Conservation (phyloP, 2,797 vertebrate species). For the Rhynchonycteris naso region DNA sequence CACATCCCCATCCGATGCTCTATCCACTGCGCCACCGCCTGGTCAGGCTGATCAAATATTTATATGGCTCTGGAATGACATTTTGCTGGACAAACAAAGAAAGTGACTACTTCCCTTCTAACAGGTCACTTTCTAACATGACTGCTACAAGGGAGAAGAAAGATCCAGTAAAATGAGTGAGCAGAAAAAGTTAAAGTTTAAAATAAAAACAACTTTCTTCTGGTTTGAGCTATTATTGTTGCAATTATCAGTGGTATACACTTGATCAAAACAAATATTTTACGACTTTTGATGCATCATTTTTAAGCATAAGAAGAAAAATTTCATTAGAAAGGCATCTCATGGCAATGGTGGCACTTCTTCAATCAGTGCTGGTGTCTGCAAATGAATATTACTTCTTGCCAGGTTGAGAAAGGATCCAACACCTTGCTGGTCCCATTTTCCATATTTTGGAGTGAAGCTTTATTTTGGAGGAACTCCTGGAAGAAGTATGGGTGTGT, state of each 20-base stretch:
- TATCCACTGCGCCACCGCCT: too few relatives aligned
- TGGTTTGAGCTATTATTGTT: neutral
- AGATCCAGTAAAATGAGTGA: neutral
- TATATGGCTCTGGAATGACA: neutral
- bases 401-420: neutral
- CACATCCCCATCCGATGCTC: too few relatives aligned
- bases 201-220: neutral
- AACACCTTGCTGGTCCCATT: neutral
- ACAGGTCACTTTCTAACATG: neutral
- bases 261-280: neutral
- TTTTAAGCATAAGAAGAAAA: neutral
- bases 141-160: neutral
- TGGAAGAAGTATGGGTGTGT: neutral
- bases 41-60: conserved; percentile 9
- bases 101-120: neutral
- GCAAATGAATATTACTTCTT: neutral
- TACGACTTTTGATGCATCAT: neutral
- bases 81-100: conserved; percentile 22
- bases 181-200: neutral
- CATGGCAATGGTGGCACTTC: neutral
- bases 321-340: neutral
- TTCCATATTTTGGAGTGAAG: neutral
- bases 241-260: neutral
- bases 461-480: neutral
- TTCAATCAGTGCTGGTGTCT: neutral